Evolutionary conservation across 1,140 invertebrate species (phyloP).

Genomic region (Trichogramma pretiosum): DNA sequence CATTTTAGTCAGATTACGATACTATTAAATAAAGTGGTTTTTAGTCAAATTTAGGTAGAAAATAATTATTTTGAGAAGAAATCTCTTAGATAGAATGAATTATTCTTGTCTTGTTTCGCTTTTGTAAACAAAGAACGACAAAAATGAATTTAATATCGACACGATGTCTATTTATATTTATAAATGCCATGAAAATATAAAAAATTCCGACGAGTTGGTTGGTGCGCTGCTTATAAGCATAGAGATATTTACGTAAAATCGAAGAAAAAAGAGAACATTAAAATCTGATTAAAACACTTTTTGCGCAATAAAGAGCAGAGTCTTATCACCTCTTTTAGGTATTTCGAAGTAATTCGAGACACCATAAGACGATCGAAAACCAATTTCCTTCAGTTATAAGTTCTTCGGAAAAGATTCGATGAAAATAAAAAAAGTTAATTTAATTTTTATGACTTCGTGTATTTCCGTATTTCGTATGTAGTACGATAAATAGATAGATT

Average conservation of each 20-base stretch:
- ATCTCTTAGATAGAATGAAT: constrained; percentile 42
- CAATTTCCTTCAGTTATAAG: constrained; percentile 9
- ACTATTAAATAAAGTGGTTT: no score
- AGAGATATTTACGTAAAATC: constrained; percentile 31
- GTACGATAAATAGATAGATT: constrained; percentile 9
- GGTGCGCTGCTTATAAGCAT: no score
- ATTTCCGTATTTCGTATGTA: constrained; percentile 16
- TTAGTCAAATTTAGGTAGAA: constrained; percentile 43
- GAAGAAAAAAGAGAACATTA: no score
- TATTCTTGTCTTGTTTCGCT: constrained; percentile 39
- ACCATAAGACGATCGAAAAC: constrained; percentile 10
- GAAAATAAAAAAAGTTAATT: no score
- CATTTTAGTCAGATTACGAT: constrained; percentile 32
- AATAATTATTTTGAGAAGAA: constrained; percentile 40
- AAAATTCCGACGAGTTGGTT: constrained; percentile 2
- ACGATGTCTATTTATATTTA: constrained; percentile 37
- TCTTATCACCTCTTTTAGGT: constrained; percentile 22
- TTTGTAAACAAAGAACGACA: constrained; percentile 39
- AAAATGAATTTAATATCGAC: constrained; percentile 29
- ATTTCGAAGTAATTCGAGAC: constrained; percentile 19
- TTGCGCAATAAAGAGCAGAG: neutral
- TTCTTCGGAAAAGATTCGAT: constrained; percentile 4
- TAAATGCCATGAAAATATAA: constrained; percentile 18
- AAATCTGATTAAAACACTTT: constrained; percentile 10
- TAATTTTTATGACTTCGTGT: constrained; percentile 11